Conservation (phyloP, 2,888 invertebrate genomes). For the Hyppa rectilinea region DNA sequence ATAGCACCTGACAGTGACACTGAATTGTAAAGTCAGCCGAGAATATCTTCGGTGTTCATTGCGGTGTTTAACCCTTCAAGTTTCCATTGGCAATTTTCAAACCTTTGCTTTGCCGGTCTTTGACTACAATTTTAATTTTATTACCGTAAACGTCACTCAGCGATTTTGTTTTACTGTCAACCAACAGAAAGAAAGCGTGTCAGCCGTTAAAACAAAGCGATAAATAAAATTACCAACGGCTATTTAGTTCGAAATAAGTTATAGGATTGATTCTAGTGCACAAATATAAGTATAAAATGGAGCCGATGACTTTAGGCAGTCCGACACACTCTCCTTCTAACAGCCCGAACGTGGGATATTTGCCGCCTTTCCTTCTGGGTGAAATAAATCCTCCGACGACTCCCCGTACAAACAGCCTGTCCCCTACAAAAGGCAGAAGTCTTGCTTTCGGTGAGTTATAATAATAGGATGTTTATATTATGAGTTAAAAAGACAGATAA, state of each 20-base stretch:
- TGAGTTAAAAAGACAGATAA: neutral
- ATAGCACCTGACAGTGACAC: neutral
- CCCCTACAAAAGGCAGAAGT: constrained; percentile 90
- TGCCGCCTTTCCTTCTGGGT: constrained; percentile 95
- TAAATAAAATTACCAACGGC: constrained; percentile 51
- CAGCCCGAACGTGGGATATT: constrained; percentile 92
- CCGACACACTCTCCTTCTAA: constrained; percentile 93
- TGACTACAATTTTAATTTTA: neutral
- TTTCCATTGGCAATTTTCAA: neutral
- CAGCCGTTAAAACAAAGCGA: constrained; percentile 54
- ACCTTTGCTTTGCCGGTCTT: constrained; percentile 17
- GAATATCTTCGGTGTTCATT: constrained; percentile 9
- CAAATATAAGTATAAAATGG: constrained; percentile 90
- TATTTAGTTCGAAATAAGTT: constrained; percentile 28
- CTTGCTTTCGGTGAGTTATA: constrained; percentile 90
- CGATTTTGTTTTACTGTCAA: constrained; percentile 43
- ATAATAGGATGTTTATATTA: neutral
- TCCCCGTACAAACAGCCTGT: constrained; percentile 91
- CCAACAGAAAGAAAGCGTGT: constrained; percentile 49
- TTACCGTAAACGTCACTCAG: constrained; percentile 39
- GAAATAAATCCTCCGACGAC: constrained; percentile 91
- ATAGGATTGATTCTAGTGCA: constrained; percentile 7
- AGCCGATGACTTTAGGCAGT: constrained; percentile 96
- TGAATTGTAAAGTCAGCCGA: constrained; percentile 12
- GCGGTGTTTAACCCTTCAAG: neutral